Evolutionary conservation across 2,888 invertebrate genomes (phyloP), one percentile per base, ranked within the genome.

Genomic region (Chouioia cunea): DNA sequence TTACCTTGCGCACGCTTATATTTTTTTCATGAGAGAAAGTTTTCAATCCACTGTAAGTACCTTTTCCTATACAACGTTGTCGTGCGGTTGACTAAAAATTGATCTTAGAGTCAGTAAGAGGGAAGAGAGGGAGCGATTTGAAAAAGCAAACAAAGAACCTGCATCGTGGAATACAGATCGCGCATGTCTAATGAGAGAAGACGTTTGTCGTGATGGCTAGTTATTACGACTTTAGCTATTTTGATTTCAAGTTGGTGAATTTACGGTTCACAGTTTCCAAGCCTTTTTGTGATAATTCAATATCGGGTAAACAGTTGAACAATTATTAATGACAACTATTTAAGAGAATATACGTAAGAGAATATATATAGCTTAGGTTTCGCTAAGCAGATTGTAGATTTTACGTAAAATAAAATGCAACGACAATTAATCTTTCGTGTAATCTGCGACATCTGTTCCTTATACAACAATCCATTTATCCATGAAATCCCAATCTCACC

Each of bases 121-220:
- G 36, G 36, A 27, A 36, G 36, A 3, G 36, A 10, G 6, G 12
- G 6, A 36, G 6, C 6, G 36, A 36, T 36, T 10, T 36, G 10
- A 36, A 36, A 36, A 36, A 36, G 36, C 36, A 36, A 36, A 36
- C 36, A 36, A 36, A 36, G 12, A n/a, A 10, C 36, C 57, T 27
- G 57, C 48, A 43, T 63, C 68, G 68, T 69, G 63, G 68, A 69
- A 69, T 69, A 69, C 57, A 48, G 57, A 69, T 69, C 53, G 62
- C 54, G 60, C 58, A 56, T 65, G 53, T 63, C 44, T 52, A 48
- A 53, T 63, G 20, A 16, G 53, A 53, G 20, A 53, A 53, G 14
- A 43, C 18, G 57, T 43, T 62, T 20, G 36, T 36, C 36, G 36
- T 36, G 27, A 23, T 46, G 23, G 15, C 43, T 52, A 52, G 16